Conservation (phyloP, 2,888 invertebrate genomes). For the Chelonus formosanus region DNA sequence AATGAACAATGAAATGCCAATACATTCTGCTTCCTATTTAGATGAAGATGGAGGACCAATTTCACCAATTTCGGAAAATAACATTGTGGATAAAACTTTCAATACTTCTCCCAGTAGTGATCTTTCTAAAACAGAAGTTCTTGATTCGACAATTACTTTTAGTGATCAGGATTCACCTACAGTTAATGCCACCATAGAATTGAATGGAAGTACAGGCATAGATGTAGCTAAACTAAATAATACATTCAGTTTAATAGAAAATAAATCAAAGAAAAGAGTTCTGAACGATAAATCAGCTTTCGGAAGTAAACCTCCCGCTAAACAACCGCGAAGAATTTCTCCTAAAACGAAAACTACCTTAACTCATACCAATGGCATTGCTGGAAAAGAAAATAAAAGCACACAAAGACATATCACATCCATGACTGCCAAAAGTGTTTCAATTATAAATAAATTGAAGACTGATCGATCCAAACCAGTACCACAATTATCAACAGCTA, state of each 20-base stretch:
- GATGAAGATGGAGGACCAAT: slow-evolving; percentile 34
- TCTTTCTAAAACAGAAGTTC: slow-evolving; percentile 6
- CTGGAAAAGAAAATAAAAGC: slow-evolving; percentile 56
- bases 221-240: slow-evolving; percentile 46
- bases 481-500: slow-evolving; percentile 35
- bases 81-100: slow-evolving; percentile 22
- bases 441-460: slow-evolving; percentile 59
- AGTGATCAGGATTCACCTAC: slow-evolving; percentile 27
- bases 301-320: slow-evolving; percentile 46
- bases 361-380: background rate
- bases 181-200: slow-evolving; percentile 3
- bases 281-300: slow-evolving; percentile 54
- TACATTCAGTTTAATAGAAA: slow-evolving; percentile 45
- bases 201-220: slow-evolving; percentile 15
- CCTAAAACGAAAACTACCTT: slow-evolving; percentile 37
- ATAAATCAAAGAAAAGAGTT: slow-evolving; percentile 53
- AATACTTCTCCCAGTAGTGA: slow-evolving; percentile 12
- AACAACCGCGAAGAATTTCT: slow-evolving; percentile 50
- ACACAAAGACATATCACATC: slow-evolving; percentile 30
- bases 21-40: slow-evolving; percentile 38
- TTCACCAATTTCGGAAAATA: background rate
- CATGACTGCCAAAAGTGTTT: slow-evolving; percentile 59
- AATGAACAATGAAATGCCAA: slow-evolving; percentile 47
- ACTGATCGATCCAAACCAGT: slow-evolving; percentile 46
- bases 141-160: slow-evolving; percentile 45